Evolutionary conservation across 2,888 invertebrate genomes (phyloP).

Genomic region (Spicauda simplicius): DNA sequence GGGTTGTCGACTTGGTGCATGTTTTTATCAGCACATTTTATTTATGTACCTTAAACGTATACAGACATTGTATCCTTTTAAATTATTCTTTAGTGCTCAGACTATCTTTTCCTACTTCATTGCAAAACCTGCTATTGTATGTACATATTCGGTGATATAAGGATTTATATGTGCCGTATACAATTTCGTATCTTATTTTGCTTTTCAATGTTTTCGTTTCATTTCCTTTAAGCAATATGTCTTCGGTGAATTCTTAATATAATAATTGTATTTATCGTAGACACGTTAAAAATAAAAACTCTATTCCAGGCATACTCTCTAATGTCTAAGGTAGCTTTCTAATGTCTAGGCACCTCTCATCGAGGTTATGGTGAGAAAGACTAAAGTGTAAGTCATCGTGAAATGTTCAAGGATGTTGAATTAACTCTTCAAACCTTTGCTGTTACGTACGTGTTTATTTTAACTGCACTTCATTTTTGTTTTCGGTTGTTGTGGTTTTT

Average conservation of each 20-base stretch:
- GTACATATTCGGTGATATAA: background rate
- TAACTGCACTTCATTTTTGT: background rate
- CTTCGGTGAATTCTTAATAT: slow-evolving; percentile 5
- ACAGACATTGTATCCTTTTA: slow-evolving; percentile 20
- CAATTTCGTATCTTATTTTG: background rate
- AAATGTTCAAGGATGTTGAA: background rate
- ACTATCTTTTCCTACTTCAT: slow-evolving; percentile 14
- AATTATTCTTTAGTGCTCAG: slow-evolving; percentile 5
- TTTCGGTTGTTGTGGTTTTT: background rate
- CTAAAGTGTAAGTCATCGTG: background rate
- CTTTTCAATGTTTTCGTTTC: background rate
- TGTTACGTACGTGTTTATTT: background rate
- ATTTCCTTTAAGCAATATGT: slow-evolving; percentile 13
- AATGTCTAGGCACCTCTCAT: background rate
- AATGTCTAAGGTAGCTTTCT: background rate
- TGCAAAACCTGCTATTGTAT: background rate
- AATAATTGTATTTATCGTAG: too few species aligned
- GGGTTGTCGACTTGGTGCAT: slow-evolving; percentile 24
- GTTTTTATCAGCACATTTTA: slow-evolving; percentile 34
- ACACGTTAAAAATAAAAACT: too few species aligned
- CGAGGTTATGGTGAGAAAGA: background rate
- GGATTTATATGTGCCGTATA: background rate
- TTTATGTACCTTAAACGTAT: slow-evolving; percentile 18
- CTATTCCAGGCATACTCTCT: background rate
- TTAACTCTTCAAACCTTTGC: background rate